phyloP scores from a whole-genome alignment of 2,113 vertebrate species.

The Saguinus midas region DNA sequence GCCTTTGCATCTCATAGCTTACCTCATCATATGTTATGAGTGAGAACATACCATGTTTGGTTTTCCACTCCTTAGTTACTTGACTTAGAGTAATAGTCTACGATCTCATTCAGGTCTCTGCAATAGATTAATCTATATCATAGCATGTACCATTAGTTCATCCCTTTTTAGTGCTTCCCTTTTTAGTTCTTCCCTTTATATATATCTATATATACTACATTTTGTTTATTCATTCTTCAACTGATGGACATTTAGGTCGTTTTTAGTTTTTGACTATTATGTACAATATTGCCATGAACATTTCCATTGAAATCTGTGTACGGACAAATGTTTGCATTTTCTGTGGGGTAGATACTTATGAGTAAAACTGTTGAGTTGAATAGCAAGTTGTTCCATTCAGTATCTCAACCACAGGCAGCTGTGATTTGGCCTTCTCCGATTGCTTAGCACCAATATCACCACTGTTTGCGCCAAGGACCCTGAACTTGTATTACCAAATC shows the following conservation, averaged over 20 bases:
- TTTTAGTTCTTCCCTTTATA: no score
- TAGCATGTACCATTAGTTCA: not conserved
- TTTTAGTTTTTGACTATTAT: not conserved
- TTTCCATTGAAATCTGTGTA: not conserved
- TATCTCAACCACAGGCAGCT: not conserved
- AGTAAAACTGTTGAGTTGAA: not conserved
- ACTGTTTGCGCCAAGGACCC: not conserved
- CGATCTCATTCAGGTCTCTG: no score
- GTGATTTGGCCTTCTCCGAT: not conserved
- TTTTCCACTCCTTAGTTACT: no score
- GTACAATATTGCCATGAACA: not conserved
- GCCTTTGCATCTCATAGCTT: no score
- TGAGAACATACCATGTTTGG: no score
- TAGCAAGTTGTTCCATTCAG: not conserved
- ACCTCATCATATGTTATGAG: no score
- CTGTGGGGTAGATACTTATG: not conserved
- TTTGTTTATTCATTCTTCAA: not conserved
- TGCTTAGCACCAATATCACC: not conserved
- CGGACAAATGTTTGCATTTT: not conserved
- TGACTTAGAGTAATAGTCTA: no score
- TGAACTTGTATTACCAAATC: not conserved
- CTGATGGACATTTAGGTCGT: not conserved
- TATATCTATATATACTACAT: not conserved
- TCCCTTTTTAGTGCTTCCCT: not conserved
- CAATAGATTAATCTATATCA: not conserved